A percentile compares a stretch with the other conserved stretches of the same genome.
Evolutionary conservation across 1,140 invertebrate genomes (phyloP).

Genomic region (Aphis craccivora): DNA sequence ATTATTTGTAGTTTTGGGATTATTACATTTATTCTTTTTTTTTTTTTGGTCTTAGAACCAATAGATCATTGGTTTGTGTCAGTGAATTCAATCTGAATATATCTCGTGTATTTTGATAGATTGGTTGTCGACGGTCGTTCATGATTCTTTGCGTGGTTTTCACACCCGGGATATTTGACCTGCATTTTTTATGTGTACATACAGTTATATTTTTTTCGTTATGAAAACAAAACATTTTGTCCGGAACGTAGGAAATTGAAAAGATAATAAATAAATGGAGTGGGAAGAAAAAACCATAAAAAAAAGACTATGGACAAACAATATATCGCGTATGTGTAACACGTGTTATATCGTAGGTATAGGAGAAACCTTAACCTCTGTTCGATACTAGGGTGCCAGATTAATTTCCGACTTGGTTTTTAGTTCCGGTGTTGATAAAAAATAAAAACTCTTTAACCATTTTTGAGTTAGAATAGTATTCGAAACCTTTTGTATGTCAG

Average conservation of each 20-base stretch:
- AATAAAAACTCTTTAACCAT: constrained; percentile 37
- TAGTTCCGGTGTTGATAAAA: constrained; percentile 36
- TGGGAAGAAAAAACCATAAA: background rate
- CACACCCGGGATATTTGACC: constrained; percentile 9
- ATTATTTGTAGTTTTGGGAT: background rate
- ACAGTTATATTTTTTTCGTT: background rate
- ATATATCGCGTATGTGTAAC: background rate
- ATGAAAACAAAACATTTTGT: constrained; percentile 19
- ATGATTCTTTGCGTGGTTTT: background rate
- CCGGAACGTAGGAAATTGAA: constrained; percentile 42
- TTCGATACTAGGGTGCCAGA: background rate
- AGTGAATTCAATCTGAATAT: constrained; percentile 28
- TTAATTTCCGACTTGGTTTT: constrained; percentile 45
- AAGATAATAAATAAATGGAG: constrained; percentile 41
- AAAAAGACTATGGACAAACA: background rate
- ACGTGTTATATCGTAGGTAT: background rate
- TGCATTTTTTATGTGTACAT: background rate
- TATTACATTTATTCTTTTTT: background rate
- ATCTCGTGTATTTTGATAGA: constrained; percentile 29
- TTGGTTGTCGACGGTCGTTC: constrained; percentile 23
- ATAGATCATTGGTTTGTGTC: background rate
- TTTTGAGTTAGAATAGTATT: constrained; percentile 22
- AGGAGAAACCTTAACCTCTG: background rate
- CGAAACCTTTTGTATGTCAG: constrained; percentile 6
- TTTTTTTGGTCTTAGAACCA: background rate